Base-by-base conservation (phyloP, 2,797 vertebrate genomes). In the Oceanodroma leucorhoa region DNA sequence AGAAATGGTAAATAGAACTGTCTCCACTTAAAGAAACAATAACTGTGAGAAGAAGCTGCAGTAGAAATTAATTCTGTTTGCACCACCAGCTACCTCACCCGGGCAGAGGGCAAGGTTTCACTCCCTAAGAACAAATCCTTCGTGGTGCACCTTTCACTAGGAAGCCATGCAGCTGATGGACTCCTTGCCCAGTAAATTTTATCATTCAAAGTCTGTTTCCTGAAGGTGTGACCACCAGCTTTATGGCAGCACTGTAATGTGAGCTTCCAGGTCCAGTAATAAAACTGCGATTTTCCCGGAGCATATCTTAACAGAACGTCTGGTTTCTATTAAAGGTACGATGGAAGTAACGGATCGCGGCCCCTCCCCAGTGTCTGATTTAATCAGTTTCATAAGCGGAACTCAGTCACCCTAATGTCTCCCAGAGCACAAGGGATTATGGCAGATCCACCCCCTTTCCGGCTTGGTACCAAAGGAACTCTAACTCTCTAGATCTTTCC, bases 291-390 rank as follows among this genome's bases (percentile, higher is more conserved):
- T 70, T 89, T 81, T 90, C 41, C 69, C 32, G 55, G 27, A 89
- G 65, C 41, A 8, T 36, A 71, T 83, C 72, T 92, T 78, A 94
- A 71, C 67, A 46, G 72, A 86, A 93, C 3, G 67, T 66, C 94
- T 97, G 95, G 75, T 87, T 96, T 76, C 87, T 91, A 79, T 97
- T 97, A 96, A 92, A 94, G 89, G 77, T 96, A 83, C 29, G n/a
- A 82, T 87, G 78, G 84, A 84, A 91, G 94, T 83, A 94, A 89
- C 32, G 84, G 93, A 77, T 32, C 40, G 36, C 51, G 3, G 93
- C 89, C 89, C 89, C 89, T 91, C 87, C 93, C 94, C 78, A 82
- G 62, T 19, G 92, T 58, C 89, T 51, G 93, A 87, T 90, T 95
- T 82, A 96, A 96, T 92, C 87, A 29, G 62, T 89, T 95, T 94